phyloP scores from a whole-genome alignment of 2,113 vertebrate species.

The Syngnathus typhle region DNA sequence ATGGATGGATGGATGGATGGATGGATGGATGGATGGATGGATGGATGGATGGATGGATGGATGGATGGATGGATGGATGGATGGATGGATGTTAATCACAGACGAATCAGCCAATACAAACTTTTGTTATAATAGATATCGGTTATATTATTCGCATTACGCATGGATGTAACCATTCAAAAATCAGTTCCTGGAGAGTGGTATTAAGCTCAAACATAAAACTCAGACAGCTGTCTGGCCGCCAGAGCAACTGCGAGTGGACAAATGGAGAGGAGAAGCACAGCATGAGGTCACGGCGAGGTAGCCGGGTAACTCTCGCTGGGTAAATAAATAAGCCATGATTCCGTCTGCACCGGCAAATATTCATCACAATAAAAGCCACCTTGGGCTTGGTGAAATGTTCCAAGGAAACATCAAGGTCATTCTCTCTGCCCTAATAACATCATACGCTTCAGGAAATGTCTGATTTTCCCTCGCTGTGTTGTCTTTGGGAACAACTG shows the following conservation, averaged over 20 bases:
- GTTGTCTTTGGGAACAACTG: constrained; percentile 28
- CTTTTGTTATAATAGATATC: too few relatives aligned
- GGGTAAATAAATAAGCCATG: constrained; percentile 73
- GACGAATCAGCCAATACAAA: too few relatives aligned
- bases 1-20: too few relatives aligned
- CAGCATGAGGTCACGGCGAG: constrained; percentile 67
- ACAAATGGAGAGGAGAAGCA: constrained; percentile 63
- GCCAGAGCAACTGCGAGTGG: constrained; percentile 51
- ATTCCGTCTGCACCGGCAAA: constrained; percentile 59
- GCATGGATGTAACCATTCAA: background rate
- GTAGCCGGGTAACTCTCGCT: constrained; percentile 57
- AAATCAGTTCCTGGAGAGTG: background rate
- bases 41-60: too few relatives aligned
- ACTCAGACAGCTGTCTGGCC: constrained; percentile 30
- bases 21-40: too few relatives aligned
- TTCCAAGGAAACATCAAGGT: constrained; percentile 77
- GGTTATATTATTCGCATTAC: too few relatives aligned
- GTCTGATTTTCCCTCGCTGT: constrained; percentile 55
- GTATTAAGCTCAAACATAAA: background rate
- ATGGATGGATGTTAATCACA: too few relatives aligned
- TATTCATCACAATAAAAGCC: constrained; percentile 75
- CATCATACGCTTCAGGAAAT: constrained; percentile 66
- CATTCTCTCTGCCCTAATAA: constrained; percentile 65
- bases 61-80: too few relatives aligned
- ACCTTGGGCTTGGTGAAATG: constrained; percentile 78